phyloP scores from a whole-genome alignment of 2,797 vertebrate genomes.

The Poeciliopsis turneri region DNA sequence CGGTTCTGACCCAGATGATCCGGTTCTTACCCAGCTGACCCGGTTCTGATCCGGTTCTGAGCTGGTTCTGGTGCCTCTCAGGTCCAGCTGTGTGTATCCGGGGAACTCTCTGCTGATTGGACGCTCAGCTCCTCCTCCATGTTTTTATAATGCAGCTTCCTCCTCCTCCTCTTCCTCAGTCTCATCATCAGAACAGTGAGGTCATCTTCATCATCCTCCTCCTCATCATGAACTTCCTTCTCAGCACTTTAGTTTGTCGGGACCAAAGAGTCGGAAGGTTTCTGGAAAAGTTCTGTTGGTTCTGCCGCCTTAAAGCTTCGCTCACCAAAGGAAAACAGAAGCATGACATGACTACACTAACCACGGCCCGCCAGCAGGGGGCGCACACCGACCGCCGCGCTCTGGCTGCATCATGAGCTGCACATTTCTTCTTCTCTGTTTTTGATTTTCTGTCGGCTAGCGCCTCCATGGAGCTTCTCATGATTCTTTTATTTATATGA shows the following conservation, averaged over 20 bases:
- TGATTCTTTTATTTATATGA: slow-evolving; percentile 73
- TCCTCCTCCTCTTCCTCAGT: background rate
- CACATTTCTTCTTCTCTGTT: slow-evolving; percentile 30
- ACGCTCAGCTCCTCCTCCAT: background rate
- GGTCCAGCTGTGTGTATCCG: background rate
- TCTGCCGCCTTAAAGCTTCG: slow-evolving; percentile 29
- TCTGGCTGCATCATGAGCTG: slow-evolving; percentile 9
- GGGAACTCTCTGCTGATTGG: background rate
- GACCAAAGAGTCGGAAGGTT: slow-evolving; percentile 20
- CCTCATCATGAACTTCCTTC: background rate
- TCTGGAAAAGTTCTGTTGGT: background rate
- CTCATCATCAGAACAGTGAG: background rate
- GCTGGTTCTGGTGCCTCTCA: background rate
- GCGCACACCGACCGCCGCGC: background rate
- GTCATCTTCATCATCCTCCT: background rate
- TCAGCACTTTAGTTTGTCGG: slow-evolving; percentile 3
- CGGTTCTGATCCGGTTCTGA: background rate
- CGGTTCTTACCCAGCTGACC: too few relatives aligned
- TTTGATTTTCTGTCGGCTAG: slow-evolving; percentile 23
- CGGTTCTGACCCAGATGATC: too few relatives aligned
- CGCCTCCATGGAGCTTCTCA: slow-evolving; percentile 61
- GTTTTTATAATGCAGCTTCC: background rate
- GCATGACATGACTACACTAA: background rate
- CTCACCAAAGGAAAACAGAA: slow-evolving; percentile 23
- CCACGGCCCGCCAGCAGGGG: background rate